Evolutionary conservation across 2,888 invertebrate genomes (phyloP).

Genomic region (Parnassius apollo): DNA sequence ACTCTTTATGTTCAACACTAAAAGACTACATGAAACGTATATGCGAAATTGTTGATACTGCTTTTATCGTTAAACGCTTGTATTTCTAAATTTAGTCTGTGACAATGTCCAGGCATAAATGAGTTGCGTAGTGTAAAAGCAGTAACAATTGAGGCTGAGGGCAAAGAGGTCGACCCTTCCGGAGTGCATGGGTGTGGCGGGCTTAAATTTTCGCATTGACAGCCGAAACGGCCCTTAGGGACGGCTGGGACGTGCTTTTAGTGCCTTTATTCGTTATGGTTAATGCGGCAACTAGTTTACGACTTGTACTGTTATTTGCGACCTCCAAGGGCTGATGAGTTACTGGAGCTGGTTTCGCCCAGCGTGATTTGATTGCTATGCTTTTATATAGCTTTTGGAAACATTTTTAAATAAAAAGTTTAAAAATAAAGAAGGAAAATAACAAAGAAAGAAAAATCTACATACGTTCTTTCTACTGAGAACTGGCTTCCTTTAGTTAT

Average conservation of each 20-base stretch:
- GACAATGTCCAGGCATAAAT: conserved; percentile 40
- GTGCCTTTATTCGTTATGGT: conserved; percentile 80
- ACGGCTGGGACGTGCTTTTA: conserved; percentile 73
- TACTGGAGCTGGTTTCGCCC: conserved; percentile 15
- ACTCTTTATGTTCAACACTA: conserved; percentile 13
- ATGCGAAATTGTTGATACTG: conserved; percentile 13
- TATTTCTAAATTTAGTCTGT: conserved; percentile 11
- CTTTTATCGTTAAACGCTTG: background rate
- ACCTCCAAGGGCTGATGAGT: conserved; percentile 51
- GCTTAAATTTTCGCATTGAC: conserved; percentile 81
- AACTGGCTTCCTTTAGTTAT: no score
- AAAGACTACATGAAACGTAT: conserved; percentile 10
- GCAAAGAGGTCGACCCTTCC: conserved; percentile 73
- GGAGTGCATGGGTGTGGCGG: conserved; percentile 78
- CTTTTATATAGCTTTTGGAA: background rate
- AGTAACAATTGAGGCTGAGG: conserved; percentile 76
- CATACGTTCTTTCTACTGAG: no score
- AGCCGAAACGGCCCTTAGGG: conserved; percentile 78
- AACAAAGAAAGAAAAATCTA: no score
- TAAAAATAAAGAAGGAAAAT: no score
- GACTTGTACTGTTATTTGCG: conserved; percentile 72
- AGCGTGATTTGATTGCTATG: conserved; percentile 3
- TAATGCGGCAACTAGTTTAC: conserved; percentile 78
- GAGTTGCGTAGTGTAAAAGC: conserved; percentile 45
- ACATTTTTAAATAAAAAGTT: no score